Evolutionary conservation across 2,888 invertebrate genomes (phyloP), one percentile per base, ranked within the genome.

Genomic region (Fissipunctia ypsillon): DNA sequence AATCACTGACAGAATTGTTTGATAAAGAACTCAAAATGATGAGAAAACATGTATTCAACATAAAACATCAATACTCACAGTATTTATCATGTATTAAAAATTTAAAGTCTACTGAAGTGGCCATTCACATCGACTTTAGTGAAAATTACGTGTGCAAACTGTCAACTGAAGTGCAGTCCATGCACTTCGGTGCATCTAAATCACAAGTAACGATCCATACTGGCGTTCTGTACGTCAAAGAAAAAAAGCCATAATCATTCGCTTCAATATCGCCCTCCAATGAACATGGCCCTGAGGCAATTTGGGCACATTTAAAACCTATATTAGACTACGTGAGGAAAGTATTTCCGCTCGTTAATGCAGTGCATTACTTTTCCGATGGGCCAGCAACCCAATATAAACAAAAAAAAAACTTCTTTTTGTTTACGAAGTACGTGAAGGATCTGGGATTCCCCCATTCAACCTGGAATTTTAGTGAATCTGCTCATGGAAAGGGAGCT

Each of bases 1-100:
- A 56, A 9, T 56, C 56, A 56, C 56, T 56, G 56, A 56, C 56
- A 56, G 56, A 56, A 56, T 19, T 56, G 19, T 56, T 56, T 56
- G 19, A 56, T 56, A 56, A 56, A 9, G 56, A 28, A 54, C 14
- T 54, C 7, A 54, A 19, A 54, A 54, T 54, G 54, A 54, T 54
- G 54, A 54, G 28, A 54, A 54, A 54, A 54, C 28, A 56, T 56
- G 28, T 56, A 9, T 56, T 56, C 19, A 56, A 56, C 19, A 56
- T 56, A 10, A 28, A 56, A 56, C 28, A 56, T 10, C 28, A 56
- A 10, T 56, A 56, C 56, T 56, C 56, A 56, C 56, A 56, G 9
- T 54, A 54, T 54, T 28, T 54, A 28, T 54, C 54, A 9, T 28
- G 56, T 56, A 56, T 56, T 56, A 56, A 28, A 56, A 28, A 28